Percentiles rank a stretch among this genome's conserved stretches.
Evolutionary conservation across 2,797 vertebrate species (phyloP).

Genomic region (Pseudochirops corinnae): DNA sequence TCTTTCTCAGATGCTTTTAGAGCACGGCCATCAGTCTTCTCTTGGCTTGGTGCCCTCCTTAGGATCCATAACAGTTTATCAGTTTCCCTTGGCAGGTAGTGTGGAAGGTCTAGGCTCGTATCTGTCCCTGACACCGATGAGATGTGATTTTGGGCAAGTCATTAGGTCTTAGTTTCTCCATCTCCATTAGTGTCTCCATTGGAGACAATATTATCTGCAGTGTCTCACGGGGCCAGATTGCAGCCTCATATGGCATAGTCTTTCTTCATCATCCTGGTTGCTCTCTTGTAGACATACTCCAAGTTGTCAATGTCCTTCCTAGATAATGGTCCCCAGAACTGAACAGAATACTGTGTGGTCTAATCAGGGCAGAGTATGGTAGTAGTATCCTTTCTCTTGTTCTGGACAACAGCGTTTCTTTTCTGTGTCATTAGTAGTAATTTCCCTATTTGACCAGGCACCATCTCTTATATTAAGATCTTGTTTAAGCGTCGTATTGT

Average conservation of each 20-base stretch:
- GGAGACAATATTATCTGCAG: neutral
- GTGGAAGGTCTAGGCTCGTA: neutral
- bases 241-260: neutral
- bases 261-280: neutral
- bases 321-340: neutral
- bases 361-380: neutral
- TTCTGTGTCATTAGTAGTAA: neutral
- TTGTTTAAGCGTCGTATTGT: neutral
- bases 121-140: neutral
- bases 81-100: neutral
- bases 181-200: too few relatives aligned
- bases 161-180: neutral
- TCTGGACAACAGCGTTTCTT: neutral
- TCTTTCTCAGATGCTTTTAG: neutral
- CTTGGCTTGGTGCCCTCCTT: neutral
- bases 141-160: neutral
- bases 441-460: neutral
- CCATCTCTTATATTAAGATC: neutral
- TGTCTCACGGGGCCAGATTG: neutral
- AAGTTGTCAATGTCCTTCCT: neutral
- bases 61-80: neutral
- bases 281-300: neutral
- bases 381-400: neutral
- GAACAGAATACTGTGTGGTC: neutral
- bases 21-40: neutral